Base-by-base conservation (phyloP, 2,797 vertebrate genomes). In the Podarcis siculus region DNA sequence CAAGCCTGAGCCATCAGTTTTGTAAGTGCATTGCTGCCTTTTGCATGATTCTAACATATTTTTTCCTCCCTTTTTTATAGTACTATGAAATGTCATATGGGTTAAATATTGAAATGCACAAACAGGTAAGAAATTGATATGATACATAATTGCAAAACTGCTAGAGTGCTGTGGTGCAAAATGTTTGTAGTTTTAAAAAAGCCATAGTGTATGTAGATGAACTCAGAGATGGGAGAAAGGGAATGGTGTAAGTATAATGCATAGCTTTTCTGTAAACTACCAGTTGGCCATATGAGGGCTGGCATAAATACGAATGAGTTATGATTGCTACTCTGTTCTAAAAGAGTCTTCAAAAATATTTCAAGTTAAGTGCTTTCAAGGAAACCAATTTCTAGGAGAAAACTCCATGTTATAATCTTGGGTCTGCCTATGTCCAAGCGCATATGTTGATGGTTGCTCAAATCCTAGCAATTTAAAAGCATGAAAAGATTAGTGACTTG, bases 11-110 rank as follows among this genome's bases (percentile, higher is more conserved):
- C 39, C 21, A 12, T 25, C 21, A 9, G 64, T 49, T 30, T 1
- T 89, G 19, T 35, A 83, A 83, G 17, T 37, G 13, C 0, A 37
- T 1, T 15, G 35, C 8, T 71, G 35, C 55, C 0, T 49, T 58
- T 72, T 3, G 6, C 6, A 89, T 82, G 86, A 32, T 90, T 90
- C 83, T 87, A 94, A 89, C 95, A 73, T 0, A 95, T 6, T 92
- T 89, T 95, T 82, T 78, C 95, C 90, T 95, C 42, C 93, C 75
- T 83, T 79, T 8, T 79, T 97, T 94, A 49, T 97, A 99, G 98
- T 99, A 99, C 96, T 99, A 99, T 89, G 98, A 99, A 97, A 99
- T 99, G 98, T 99, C 98, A 0, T 99, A 99, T 81, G 98, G 98
- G 95, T 98, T 99, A 96, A 99, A 99, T 97, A 99, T 99, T 91